These are phyloP conservation scores for Pagrus major DNA, from an alignment of 2,113 vertebrate species.

Conservation along the genomic window DNA sequence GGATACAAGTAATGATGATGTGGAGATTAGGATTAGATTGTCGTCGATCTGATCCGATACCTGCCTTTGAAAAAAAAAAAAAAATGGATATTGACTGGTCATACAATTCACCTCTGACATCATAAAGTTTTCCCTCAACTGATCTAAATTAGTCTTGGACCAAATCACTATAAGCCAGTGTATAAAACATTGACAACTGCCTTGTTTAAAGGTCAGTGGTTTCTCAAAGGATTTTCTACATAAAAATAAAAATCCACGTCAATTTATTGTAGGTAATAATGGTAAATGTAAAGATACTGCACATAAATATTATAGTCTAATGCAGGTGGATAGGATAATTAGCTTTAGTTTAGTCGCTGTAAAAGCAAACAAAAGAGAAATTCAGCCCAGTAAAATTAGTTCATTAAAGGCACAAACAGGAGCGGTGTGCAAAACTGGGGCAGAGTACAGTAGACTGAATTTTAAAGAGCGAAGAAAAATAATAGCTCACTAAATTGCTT, in stretches of 20 bases:
- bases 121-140: not conserved
- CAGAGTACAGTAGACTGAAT: not conserved
- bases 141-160: not conserved
- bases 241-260: too few species aligned
- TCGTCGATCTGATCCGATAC: not conserved
- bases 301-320: not conserved
- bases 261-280: not conserved
- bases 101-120: not conserved
- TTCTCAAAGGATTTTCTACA: not conserved
- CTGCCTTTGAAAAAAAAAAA: not conserved
- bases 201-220: not conserved
- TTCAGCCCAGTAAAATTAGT: slow-evolving; percentile 24
- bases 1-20: slow-evolving; percentile 8
- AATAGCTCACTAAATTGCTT: slow-evolving; percentile 24
- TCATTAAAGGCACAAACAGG: slow-evolving; percentile 28
- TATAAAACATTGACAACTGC: not conserved
- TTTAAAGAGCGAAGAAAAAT: slow-evolving; percentile 4
- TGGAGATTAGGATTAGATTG: not conserved
- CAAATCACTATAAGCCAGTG: not conserved
- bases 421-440: slow-evolving; percentile 20
- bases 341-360: not conserved
- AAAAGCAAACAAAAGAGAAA: not conserved
- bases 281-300: not conserved
- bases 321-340: not conserved
- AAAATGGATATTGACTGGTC: fast-evolving